Conservation (phyloP, 2,888 invertebrate genomes). For the Caenorhabditis becei region DNA sequence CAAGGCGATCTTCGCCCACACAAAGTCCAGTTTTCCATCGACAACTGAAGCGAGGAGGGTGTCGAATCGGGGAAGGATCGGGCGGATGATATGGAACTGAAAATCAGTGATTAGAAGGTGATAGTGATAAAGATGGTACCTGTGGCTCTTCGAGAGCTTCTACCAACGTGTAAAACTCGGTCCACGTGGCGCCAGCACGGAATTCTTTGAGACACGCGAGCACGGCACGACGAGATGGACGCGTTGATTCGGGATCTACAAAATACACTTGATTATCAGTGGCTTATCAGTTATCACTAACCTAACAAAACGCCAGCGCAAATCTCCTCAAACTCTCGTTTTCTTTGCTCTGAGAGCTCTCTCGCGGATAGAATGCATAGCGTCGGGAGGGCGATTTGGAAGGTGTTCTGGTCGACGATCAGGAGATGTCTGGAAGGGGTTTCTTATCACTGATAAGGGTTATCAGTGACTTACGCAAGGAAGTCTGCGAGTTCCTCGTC, state of each 20-base stretch:
- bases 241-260: conserved; percentile 54
- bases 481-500: conserved; percentile 23
- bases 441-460: not conserved
- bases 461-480: conserved; percentile 9
- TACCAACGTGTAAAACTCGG: conserved; percentile 62
- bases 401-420: conserved; percentile 23
- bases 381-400: conserved; percentile 59
- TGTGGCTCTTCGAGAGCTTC: conserved; percentile 74
- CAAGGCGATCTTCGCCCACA: conserved; percentile 51
- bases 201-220: conserved; percentile 68
- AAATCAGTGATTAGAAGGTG: too few relatives aligned
- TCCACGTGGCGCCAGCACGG: conserved; percentile 20
- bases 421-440: conserved; percentile 26
- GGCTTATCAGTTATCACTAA: not conserved
- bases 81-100: conserved; percentile 71
- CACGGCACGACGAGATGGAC: conserved; percentile 63
- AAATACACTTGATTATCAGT: not conserved
- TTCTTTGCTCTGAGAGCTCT: not conserved
- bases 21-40: conserved; percentile 32
- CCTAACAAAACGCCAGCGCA: conserved; percentile 39
- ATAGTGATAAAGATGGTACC: too few relatives aligned
- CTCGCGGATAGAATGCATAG: conserved; percentile 59
- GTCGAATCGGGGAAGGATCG: conserved; percentile 62
- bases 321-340: conserved; percentile 23
- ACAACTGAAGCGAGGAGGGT: conserved; percentile 34